Evolutionary conservation across 2,113 vertebrate species (phyloP).

Genomic region (Etheostoma spectabile): DNA sequence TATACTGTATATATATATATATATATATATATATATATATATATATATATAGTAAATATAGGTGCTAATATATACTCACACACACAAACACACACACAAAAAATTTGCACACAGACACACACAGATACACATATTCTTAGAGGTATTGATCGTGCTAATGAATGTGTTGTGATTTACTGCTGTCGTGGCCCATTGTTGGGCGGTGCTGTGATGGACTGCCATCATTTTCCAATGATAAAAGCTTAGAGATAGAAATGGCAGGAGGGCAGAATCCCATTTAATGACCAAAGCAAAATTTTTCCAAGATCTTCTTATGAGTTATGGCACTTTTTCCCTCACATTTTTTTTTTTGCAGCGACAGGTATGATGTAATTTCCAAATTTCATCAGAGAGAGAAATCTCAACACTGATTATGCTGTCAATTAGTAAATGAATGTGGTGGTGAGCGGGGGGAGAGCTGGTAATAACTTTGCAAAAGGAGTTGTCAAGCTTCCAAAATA

Average conservation of each 20-base stretch:
- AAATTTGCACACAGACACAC: slow-evolving; percentile 38
- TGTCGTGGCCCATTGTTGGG: slow-evolving; percentile 76
- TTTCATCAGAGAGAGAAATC: slow-evolving; percentile 75
- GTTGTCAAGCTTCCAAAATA: slow-evolving; percentile 79
- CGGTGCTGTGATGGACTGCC: slow-evolving; percentile 75
- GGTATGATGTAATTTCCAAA: slow-evolving; percentile 81
- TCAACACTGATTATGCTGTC: slow-evolving; percentile 78
- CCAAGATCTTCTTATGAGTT: slow-evolving; percentile 72
- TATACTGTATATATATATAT: slow-evolving; percentile 16
- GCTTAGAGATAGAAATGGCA: slow-evolving; percentile 70
- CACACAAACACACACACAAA: slow-evolving; percentile 34
- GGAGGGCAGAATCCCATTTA: slow-evolving; percentile 74
- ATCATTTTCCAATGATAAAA: slow-evolving; percentile 81
- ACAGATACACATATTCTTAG: slow-evolving; percentile 59
- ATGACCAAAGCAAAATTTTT: slow-evolving; percentile 70
- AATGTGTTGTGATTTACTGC: slow-evolving; percentile 82
- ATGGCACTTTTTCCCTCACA: slow-evolving; percentile 40
- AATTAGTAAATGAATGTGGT: slow-evolving; percentile 82
- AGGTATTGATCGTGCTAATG: slow-evolving; percentile 82
- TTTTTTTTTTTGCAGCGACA: slow-evolving; percentile 48
- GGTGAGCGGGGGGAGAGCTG: slow-evolving; percentile 2
- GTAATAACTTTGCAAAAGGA: slow-evolving; percentile 75
- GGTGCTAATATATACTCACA: not conserved
- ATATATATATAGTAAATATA: not conserved
- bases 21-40: not conserved